Conservation (phyloP, 1,140 invertebrate genomes). For the honey bee (Apis mellifera) region Amel_HAv3.1 CM009937.2:7937501-7938000, state of each 20-base stretch:
- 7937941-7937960: too few relatives aligned
- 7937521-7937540: not conserved
- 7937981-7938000: too few relatives aligned
- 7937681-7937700: constrained; percentile 58
- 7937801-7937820: not conserved
- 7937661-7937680: constrained; percentile 43
- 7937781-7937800: too few relatives aligned
- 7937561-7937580: not conserved
- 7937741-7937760: constrained; percentile 46
- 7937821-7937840: constrained; percentile 1
- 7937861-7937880: too few relatives aligned
- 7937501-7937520: not conserved
- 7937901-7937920: too few relatives aligned
- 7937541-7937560: not conserved
- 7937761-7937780: constrained; percentile 10
- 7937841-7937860: too few relatives aligned
- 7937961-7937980: too few relatives aligned
- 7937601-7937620: constrained; percentile 14
- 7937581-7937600: constrained; percentile 5
- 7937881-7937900: too few relatives aligned
- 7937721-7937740: constrained; percentile 39
- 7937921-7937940: too few relatives aligned
- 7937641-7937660: constrained; percentile 35
- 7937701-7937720: constrained; percentile 21
- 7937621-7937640: constrained; percentile 36